phyloP scores from a whole-genome alignment of 2,888 invertebrate genomes.

The Pandemis heparana region DNA sequence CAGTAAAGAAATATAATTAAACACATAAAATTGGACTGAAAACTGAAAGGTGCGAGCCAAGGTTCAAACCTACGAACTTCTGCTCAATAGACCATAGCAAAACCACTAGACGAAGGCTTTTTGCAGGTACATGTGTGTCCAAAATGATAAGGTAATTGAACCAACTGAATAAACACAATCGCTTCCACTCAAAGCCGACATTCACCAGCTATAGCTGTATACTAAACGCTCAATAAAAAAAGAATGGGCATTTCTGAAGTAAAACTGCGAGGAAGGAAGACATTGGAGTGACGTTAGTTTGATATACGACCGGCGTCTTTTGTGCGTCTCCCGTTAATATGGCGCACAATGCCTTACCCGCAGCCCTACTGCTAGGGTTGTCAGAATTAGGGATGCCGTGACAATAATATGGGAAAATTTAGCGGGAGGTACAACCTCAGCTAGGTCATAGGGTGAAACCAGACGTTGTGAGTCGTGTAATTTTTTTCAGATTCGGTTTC shows the following conservation, averaged over 20 bases:
- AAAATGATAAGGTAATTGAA: background rate
- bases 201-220: conserved; percentile 41
- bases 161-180: conserved; percentile 12
- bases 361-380: conserved; percentile 67
- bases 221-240: conserved; percentile 81
- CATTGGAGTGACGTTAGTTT: conserved; percentile 84
- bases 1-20: too few species aligned
- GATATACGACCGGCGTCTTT: conserved; percentile 82
- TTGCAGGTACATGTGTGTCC: background rate
- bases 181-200: conserved; percentile 24
- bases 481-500: too few species aligned
- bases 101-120: too few species aligned
- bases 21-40: too few species aligned
- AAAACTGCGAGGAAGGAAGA: conserved; percentile 81
- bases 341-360: conserved; percentile 74
- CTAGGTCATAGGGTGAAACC: too few species aligned
- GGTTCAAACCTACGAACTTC: too few species aligned
- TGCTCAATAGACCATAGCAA: too few species aligned
- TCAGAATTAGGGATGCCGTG: conserved; percentile 68
- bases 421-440: too few species aligned
- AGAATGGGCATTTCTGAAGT: conserved; percentile 73
- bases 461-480: too few species aligned
- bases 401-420: conserved; percentile 53
- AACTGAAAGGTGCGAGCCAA: too few species aligned
- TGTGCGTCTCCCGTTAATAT: conserved; percentile 82